These are phyloP conservation scores for Acleris literana DNA, from an alignment of 2,888 invertebrate genomes.

Conservation along the genomic window DNA sequence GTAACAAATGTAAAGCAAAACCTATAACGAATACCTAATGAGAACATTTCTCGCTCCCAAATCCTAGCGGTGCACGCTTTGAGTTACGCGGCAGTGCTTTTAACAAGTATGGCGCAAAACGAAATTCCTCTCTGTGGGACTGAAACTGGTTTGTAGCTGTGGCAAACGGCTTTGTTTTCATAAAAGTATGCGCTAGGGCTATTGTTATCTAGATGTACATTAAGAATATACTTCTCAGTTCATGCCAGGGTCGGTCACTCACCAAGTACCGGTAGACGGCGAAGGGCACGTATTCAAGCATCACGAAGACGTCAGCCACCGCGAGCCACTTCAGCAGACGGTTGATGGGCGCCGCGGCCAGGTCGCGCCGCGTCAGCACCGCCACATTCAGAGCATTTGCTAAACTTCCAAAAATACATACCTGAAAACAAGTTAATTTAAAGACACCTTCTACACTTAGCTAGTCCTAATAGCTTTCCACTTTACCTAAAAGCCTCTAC, in stretches of 20 bases:
- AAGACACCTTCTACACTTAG: neutral
- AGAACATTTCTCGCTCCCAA: too few relatives aligned
- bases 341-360: conserved; percentile 93
- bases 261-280: conserved; percentile 74
- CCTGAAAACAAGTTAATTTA: conserved; percentile 63
- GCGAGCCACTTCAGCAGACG: conserved; percentile 93
- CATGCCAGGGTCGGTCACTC: conserved; percentile 56
- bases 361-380: conserved; percentile 91
- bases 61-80: too few relatives aligned
- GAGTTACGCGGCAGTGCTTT: too few relatives aligned
- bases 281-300: conserved; percentile 87
- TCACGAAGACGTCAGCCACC: conserved; percentile 95
- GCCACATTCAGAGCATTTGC: conserved; percentile 94
- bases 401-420: conserved; percentile 93
- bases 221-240: neutral
- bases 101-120: too few relatives aligned
- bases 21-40: too few relatives aligned
- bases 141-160: too few relatives aligned
- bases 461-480: conserved; percentile 11
- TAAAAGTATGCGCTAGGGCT: too few relatives aligned
- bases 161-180: too few relatives aligned
- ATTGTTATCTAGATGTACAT: neutral
- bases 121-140: too few relatives aligned
- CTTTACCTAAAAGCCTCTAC: conserved; percentile 24
- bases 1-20: too few relatives aligned